Base-by-base conservation (phyloP, 2,113 vertebrate species). In the Lichenostomus cassidix region DNA sequence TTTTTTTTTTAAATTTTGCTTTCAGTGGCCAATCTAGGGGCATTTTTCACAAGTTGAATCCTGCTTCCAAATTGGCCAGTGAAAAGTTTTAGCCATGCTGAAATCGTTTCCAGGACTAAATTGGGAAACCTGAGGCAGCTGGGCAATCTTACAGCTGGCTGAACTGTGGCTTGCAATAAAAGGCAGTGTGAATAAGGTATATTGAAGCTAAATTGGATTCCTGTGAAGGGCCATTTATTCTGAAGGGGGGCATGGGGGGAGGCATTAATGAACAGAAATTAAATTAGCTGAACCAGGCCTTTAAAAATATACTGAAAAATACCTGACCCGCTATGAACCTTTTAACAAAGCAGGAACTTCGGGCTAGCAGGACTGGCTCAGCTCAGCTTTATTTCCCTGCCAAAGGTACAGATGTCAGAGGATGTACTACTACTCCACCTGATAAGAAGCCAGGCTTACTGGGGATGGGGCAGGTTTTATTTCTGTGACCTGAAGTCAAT, bases 171-270 rank as follows among this genome's bases (percentile, higher is more conserved):
- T 96, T 84, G 95, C 96, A 98, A 97, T 97, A 98, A 98, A 98
- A 98, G 97, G 96, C 97, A 96, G 97, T 94, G 97, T 98, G 98
- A 98, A 98, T 98, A 98, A 98, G 98, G 97, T 97, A 98, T 98
- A 98, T 98, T 98, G 97, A 98, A 97, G 94, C 96, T 98, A 97
- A 98, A 98, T 97, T 98, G 97, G 98, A 98, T 98, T 97, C 82
- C 92, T 97, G 97, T 97, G 98, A 98, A 98, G 97, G 97, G 90
- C 92, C 74, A 7, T 98, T 98, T 98, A 97, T 98, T 97, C 95
- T 90, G 95, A 97, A 95, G 96, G 96, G 88, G 92, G 83, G 96
- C 1, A 46, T 83, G 82, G 93, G 92, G 89, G 92, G 70, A 96
- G 88, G 96, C 96, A 97, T 97, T 97, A 98, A 98, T 97, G 98